phyloP scores from a whole-genome alignment of 2,888 invertebrate genomes.

The Dendrolimus houi region DNA sequence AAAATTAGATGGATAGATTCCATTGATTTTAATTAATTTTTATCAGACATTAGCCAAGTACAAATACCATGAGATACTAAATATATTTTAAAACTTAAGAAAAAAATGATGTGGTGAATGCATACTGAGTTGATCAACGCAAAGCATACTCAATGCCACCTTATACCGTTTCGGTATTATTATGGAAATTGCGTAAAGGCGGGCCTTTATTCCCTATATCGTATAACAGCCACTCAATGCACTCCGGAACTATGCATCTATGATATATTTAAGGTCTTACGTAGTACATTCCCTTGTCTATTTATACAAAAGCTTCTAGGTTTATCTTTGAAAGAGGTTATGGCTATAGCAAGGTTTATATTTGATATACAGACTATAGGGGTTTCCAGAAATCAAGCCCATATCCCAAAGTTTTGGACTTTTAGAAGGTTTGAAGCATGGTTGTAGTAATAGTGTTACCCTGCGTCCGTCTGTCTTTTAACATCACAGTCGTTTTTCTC shows the following conservation, averaged over 20 bases:
- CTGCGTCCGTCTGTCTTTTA: too few relatives aligned
- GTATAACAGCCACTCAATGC: background rate
- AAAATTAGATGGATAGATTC: too few relatives aligned
- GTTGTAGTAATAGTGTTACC: too few relatives aligned
- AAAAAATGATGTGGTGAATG: background rate
- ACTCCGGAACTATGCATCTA: background rate
- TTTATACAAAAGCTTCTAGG: background rate
- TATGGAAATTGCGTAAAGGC: slow-evolving; percentile 17
- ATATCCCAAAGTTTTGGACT: too few relatives aligned
- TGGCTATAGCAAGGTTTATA: background rate
- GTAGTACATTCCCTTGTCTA: background rate
- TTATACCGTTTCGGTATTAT: slow-evolving; percentile 6
- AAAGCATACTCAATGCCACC: background rate
- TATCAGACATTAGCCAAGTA: too few relatives aligned
- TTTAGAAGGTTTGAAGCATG: too few relatives aligned
- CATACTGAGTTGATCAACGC: background rate
- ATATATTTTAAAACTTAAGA: too few relatives aligned
- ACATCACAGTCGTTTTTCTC: too few relatives aligned
- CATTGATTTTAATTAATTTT: too few relatives aligned
- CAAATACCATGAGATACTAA: too few relatives aligned
- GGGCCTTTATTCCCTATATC: background rate
- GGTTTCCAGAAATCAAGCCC: background rate
- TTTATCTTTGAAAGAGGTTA: background rate
- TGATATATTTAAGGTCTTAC: background rate
- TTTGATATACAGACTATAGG: background rate